A percentile compares a stretch with the other conserved stretches of the same genome.
phyloP scores from a whole-genome alignment of 2,113 vertebrate species.

The Spermophilus dauricus region DNA sequence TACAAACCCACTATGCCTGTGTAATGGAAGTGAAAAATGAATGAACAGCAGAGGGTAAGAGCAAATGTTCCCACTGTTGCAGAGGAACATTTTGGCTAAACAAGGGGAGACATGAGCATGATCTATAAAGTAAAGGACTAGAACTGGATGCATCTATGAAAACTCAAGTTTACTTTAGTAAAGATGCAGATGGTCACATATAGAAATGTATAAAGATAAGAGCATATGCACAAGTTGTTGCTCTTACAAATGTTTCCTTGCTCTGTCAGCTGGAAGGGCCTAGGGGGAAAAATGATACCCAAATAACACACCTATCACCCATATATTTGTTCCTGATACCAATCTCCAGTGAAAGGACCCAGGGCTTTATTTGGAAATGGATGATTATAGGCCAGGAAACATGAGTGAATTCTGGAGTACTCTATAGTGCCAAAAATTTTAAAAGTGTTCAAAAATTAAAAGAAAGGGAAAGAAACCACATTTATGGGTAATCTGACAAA shows the following conservation, averaged over 20 bases:
- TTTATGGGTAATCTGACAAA: background rate
- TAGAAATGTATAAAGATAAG: background rate
- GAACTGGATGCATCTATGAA: background rate
- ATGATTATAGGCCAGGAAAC: background rate
- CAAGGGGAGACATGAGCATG: background rate
- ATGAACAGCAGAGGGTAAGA: background rate
- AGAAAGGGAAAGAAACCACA: background rate
- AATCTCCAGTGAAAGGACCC: background rate
- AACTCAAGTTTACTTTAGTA: background rate
- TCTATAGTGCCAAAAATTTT: background rate
- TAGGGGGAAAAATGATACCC: background rate
- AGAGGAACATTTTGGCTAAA: background rate
- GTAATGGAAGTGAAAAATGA: background rate
- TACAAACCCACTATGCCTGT: background rate
- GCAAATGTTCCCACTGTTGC: background rate
- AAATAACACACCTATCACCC: background rate
- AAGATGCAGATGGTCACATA: background rate
- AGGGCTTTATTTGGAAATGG: too few relatives aligned
- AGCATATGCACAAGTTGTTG: background rate
- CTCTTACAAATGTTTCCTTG: background rate
- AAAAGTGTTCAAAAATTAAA: background rate
- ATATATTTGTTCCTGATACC: background rate
- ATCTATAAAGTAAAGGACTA: background rate
- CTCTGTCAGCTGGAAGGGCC: background rate
- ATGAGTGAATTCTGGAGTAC: background rate